phyloP scores from a whole-genome alignment of 2,888 invertebrate species.

The Drosophila limbata region DNA sequence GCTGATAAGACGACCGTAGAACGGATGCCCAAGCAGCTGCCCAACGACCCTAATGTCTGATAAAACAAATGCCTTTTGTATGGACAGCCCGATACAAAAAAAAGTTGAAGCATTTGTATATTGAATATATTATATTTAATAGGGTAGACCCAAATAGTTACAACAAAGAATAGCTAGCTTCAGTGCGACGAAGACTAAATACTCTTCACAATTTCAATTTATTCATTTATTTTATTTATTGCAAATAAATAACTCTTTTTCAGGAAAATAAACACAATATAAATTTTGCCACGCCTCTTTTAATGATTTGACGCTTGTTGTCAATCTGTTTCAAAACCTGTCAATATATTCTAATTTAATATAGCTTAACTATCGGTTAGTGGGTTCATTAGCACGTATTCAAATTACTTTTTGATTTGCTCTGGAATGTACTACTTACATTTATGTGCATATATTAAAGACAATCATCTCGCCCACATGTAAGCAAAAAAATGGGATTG shows the following conservation, averaged over 20 bases:
- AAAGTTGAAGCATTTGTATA: not conserved
- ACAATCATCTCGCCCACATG: constrained; percentile 4
- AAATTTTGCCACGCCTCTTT: too few species aligned
- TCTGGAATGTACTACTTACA: constrained; percentile 12
- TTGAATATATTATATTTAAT: not conserved
- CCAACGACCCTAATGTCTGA: constrained; percentile 41
- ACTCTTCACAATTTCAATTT: too few species aligned
- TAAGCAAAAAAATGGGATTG: not conserved
- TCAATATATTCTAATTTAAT: not conserved
- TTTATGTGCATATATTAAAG: constrained; percentile 10
- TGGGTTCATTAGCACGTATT: constrained; percentile 53
- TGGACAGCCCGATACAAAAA: constrained; percentile 2
- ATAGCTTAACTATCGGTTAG: constrained; percentile 40
- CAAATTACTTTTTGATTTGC: constrained; percentile 26
- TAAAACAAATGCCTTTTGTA: constrained; percentile 19
- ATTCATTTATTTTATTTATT: too few species aligned
- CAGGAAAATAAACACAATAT: too few species aligned
- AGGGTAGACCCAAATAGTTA: constrained; percentile 13
- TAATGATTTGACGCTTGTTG: not conserved
- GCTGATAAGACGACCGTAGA: constrained; percentile 22
- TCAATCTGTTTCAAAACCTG: not conserved
- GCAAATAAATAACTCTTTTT: too few species aligned
- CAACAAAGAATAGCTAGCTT: not conserved
- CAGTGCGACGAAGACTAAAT: not conserved
- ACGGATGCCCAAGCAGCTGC: constrained; percentile 45